A percentile compares a stretch with the other conserved stretches of the same genome.
Conservation (phyloP, 2,888 invertebrate species). For the Calameuta filiformis region DNA sequence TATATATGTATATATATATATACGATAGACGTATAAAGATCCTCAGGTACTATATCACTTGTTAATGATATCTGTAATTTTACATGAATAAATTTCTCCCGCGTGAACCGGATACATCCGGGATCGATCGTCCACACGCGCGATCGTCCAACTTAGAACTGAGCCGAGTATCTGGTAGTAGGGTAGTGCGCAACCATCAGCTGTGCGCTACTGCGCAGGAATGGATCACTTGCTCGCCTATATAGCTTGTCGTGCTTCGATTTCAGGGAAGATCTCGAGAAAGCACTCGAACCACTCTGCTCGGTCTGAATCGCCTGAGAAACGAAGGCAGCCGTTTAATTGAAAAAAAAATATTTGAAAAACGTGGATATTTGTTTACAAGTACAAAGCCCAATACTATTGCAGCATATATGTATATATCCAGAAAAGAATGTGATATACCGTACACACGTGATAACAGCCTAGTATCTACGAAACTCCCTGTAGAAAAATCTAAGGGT, state of each 20-base stretch:
- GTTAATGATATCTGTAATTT: background rate
- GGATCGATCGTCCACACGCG: background rate
- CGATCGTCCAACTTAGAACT: background rate
- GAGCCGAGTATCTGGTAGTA: background rate
- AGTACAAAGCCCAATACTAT: background rate
- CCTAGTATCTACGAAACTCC: background rate
- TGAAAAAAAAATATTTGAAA: background rate
- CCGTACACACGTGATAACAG: background rate
- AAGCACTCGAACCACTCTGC: background rate
- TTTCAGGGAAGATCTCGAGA: background rate
- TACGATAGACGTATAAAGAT: background rate
- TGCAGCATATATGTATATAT: background rate
- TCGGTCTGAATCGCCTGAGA: background rate
- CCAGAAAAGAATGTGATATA: background rate
- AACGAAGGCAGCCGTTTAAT: background rate
- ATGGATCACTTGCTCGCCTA: background rate
- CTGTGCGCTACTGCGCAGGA: conserved; percentile 21
- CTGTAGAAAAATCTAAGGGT: background rate
- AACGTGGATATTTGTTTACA: background rate
- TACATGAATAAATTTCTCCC: background rate
- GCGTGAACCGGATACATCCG: background rate
- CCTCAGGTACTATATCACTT: background rate
- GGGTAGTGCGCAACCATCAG: conserved; percentile 19
- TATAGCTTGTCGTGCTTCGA: background rate
- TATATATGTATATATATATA: background rate